Base-by-base conservation (phyloP, 2,113 vertebrate species). In the Jacana jacana region DNA sequence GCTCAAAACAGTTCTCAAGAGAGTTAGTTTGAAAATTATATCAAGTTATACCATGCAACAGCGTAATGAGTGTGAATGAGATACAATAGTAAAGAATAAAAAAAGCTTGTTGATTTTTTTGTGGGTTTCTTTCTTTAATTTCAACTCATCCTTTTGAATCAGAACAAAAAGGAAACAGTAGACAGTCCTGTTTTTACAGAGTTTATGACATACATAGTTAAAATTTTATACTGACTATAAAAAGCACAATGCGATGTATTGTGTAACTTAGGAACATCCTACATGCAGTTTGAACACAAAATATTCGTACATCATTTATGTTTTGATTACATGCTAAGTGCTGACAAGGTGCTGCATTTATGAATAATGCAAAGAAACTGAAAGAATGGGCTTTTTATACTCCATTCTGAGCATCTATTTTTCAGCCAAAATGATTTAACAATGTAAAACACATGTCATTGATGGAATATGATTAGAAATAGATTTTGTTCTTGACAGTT, bases 281-380 rank as follows among this genome's bases (percentile, higher is more conserved):
- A 81, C 86, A 70, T 89, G 33, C 72, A 94, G 65, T 97, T 98
- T 97, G 94, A 97, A 97, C 97, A 96, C 40, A 71, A 97, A 93
- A 93, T 88, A 70, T 94, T 89, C 93, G 17, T 98, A 97, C 97
- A 98, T 98, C 98, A 98, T 98, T 98, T 98, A 98, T 98, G 96
- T 96, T 98, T 98, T 98, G 96, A 98, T 98, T 98, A 97, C 79
- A 91, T 57, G 84, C 52, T 97, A 97, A 98, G 94, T 97, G 97
- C 96, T 88, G 86, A 97, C 97, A 97, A 97, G 97, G 94, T 97
- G 91, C 80, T 93, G 72, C 55, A 63, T 86, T 97, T 95, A 98
- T 98, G 97, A 98, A 98, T 98, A 98, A 98, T 98, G 97, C 94
- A 98, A 97, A 94, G 63, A 55, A 96, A 79, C 60, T 46, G 65